Conservation (phyloP, 2,113 vertebrate species). For the Patagioenas fasciata region DNA sequence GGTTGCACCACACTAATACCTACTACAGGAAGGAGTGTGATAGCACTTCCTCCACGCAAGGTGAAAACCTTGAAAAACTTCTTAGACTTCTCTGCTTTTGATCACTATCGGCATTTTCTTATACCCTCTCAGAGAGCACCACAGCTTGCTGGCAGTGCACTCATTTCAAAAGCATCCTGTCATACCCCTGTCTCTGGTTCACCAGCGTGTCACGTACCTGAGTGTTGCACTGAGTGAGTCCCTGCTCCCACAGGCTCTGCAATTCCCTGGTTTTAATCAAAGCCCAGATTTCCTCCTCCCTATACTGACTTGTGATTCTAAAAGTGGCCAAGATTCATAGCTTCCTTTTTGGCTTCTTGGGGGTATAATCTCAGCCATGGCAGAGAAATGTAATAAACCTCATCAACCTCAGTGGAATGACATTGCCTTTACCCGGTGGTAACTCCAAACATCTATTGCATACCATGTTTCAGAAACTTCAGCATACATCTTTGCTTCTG, state of each 20-base stretch:
- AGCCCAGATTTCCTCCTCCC: not conserved
- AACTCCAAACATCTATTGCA: not conserved
- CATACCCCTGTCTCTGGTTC: not conserved
- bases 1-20: not conserved
- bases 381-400: not conserved
- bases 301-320: not conserved
- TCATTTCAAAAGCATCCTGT: not conserved
- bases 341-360: not conserved
- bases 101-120: not conserved
- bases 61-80: not conserved
- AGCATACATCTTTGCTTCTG: not conserved
- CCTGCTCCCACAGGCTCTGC: not conserved
- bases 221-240: not conserved
- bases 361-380: not conserved
- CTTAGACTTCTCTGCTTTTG: not conserved
- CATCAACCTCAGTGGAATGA: not conserved
- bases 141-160: not conserved
- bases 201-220: accelerated
- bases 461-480: not conserved
- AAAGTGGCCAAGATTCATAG: not conserved
- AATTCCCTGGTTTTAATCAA: not conserved
- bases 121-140: not conserved
- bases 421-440: not conserved
- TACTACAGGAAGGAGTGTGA: not conserved
- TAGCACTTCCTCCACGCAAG: accelerated